Evolutionary conservation across 2,797 vertebrate species (phyloP).

Genomic region (Synanceia verrucosa): DNA sequence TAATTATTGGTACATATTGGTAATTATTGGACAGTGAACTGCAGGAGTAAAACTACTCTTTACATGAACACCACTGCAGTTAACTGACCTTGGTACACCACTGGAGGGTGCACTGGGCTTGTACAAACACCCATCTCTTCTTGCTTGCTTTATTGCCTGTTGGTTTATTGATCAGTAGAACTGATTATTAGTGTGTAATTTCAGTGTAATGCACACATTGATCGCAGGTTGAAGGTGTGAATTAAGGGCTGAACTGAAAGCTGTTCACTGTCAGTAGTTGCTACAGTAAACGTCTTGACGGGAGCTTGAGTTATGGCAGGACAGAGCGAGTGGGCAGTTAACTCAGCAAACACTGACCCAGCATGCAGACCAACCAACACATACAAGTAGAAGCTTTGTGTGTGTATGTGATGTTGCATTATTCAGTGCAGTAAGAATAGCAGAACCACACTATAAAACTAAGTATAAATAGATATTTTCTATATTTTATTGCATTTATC

Average conservation of each 20-base stretch:
- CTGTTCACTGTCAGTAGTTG: constrained; percentile 49
- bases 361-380: not conserved
- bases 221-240: constrained; percentile 20
- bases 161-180: constrained; percentile 45
- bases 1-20: not conserved
- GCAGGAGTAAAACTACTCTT: not conserved
- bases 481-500: no score
- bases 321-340: constrained; percentile 6
- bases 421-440: no score
- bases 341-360: constrained; percentile 2
- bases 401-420: not conserved
- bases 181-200: constrained; percentile 51
- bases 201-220: constrained; percentile 38
- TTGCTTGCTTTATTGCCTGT: constrained; percentile 14
- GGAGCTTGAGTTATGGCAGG: constrained; percentile 17
- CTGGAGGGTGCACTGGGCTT: constrained; percentile 28
- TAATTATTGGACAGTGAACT: no score
- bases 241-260: constrained; percentile 45
- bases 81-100: constrained; percentile 15
- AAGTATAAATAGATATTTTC: no score
- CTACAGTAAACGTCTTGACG: constrained; percentile 22
- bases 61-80: not conserved
- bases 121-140: not conserved
- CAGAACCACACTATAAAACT: not conserved
- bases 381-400: not conserved